A percentile compares a stretch with the other conserved stretches of the same genome.
Evolutionary conservation across 2,113 vertebrate genomes (phyloP).

Genomic region (Carassius auratus): DNA sequence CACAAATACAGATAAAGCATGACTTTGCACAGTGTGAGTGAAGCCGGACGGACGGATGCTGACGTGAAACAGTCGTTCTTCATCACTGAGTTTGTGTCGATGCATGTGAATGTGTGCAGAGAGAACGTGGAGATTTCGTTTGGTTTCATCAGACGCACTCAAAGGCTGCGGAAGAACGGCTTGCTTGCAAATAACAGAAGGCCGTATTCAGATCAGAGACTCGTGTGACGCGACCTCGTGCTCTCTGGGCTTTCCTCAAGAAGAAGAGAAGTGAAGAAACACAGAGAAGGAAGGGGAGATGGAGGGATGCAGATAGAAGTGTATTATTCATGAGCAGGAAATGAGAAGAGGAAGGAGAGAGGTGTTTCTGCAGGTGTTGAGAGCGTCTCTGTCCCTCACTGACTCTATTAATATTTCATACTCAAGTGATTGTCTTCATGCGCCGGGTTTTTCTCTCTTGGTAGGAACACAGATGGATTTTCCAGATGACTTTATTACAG

Average conservation of each 20-base stretch:
- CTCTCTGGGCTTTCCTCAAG: not conserved
- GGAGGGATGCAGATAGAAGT: slow-evolving; percentile 66
- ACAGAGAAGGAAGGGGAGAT: not conserved
- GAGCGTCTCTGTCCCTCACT: slow-evolving; percentile 5
- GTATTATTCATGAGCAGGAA: slow-evolving; percentile 75
- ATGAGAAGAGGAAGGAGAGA: slow-evolving; percentile 61
- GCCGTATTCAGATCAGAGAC: not conserved
- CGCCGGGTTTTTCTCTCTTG: not conserved
- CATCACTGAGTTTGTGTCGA: not conserved
- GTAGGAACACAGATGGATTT: not conserved
- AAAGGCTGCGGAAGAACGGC: not conserved
- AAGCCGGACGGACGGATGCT: too few relatives aligned
- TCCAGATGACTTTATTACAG: slow-evolving; percentile 23
- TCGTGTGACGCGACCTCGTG: not conserved
- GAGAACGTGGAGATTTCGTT: slow-evolving; percentile 65
- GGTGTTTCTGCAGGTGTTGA: not conserved
- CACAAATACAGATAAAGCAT: not conserved
- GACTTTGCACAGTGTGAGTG: not conserved
- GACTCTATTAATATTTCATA: slow-evolving; percentile 35
- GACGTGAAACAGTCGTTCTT: not conserved
- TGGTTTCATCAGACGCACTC: slow-evolving; percentile 70
- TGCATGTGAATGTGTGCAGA: not conserved
- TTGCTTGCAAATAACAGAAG: not conserved
- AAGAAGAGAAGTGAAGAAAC: not conserved
- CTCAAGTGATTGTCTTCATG: slow-evolving; percentile 19